Conservation (phyloP, 2,888 invertebrate genomes). For the Myopa testacea region DNA sequence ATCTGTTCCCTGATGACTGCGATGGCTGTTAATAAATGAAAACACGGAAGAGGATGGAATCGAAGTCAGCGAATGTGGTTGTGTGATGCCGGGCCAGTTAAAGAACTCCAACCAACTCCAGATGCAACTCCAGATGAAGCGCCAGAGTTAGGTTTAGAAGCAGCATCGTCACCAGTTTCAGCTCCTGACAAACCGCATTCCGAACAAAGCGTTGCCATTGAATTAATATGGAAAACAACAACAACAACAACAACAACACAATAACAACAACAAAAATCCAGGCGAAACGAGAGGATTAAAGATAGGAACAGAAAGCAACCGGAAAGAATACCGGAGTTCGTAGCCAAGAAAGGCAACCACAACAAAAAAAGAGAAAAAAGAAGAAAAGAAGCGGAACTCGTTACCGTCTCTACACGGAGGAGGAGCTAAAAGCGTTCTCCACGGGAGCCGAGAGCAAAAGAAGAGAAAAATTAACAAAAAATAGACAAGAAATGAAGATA, state of each 20-base stretch:
- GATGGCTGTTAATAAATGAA: too few species aligned
- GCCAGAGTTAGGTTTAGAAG: neutral
- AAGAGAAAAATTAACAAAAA: neutral
- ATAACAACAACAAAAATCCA: too few species aligned
- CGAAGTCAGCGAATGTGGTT: too few species aligned
- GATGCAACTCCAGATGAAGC: neutral
- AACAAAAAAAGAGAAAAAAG: neutral
- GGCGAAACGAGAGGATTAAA: neutral
- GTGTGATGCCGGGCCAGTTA: neutral
- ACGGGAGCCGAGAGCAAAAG: too few species aligned
- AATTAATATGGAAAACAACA: conserved; percentile 4
- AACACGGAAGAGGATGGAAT: too few species aligned
- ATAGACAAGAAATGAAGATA: neutral
- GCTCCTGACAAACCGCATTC: conserved; percentile 24
- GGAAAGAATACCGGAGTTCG: neutral
- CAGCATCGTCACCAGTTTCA: neutral
- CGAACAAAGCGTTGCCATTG: conserved; percentile 24
- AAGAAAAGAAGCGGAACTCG: neutral
- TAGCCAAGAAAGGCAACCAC: neutral
- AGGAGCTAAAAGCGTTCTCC: too few species aligned
- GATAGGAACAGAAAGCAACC: neutral
- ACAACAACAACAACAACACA: neutral
- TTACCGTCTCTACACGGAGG: neutral
- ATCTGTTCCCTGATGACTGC: too few species aligned
- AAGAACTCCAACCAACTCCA: neutral